These are phyloP conservation scores for Drosophila burlai DNA, from an alignment of 1,140 invertebrate species.

Conservation along the genomic window DNA sequence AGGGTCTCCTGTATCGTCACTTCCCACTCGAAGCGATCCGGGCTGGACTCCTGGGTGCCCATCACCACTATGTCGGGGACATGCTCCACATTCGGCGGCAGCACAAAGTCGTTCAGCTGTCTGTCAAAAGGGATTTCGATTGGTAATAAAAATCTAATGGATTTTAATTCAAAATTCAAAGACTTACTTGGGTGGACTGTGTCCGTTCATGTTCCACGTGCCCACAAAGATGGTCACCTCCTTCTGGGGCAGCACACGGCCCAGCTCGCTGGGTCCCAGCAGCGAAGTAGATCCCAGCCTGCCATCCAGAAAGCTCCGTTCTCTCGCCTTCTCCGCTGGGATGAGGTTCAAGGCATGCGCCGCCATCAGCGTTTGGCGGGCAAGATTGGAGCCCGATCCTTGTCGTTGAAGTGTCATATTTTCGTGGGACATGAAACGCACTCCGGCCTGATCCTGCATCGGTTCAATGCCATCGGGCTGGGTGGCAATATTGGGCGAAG, in stretches of 20 bases:
- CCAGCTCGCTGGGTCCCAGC: conserved; percentile 92
- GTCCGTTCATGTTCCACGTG: conserved; percentile 98
- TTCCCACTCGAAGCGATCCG: conserved; percentile 95
- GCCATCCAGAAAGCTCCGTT: conserved; percentile 93
- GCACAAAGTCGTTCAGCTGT: conserved; percentile 94
- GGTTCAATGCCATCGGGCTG: conserved; percentile 63
- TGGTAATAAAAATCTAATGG: background rate
- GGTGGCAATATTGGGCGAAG: conserved; percentile 82
- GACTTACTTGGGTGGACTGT: conserved; percentile 89
- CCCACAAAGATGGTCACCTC: conserved; percentile 95
- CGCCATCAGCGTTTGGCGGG: conserved; percentile 90
- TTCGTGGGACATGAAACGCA: conserved; percentile 81
- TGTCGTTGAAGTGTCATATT: conserved; percentile 76
- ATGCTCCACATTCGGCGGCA: conserved; percentile 92
- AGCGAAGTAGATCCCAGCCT: conserved; percentile 91
- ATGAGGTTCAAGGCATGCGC: conserved; percentile 92
- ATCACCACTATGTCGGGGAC: conserved; percentile 96
- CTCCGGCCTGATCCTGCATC: conserved; percentile 45
- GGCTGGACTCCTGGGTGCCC: conserved; percentile 96
- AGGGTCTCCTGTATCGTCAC: conserved; percentile 95
- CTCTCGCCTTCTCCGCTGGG: conserved; percentile 91
- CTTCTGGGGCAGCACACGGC: conserved; percentile 93
- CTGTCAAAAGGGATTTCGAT: conserved; percentile 67
- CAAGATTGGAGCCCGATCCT: conserved; percentile 85
- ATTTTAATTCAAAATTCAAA: too few relatives aligned